A percentile compares a stretch with the other conserved stretches of the same genome.
These are phyloP conservation scores for Psephotus haematonotus DNA, from an alignment of 2,113 vertebrate genomes.

Conservation along the genomic window DNA sequence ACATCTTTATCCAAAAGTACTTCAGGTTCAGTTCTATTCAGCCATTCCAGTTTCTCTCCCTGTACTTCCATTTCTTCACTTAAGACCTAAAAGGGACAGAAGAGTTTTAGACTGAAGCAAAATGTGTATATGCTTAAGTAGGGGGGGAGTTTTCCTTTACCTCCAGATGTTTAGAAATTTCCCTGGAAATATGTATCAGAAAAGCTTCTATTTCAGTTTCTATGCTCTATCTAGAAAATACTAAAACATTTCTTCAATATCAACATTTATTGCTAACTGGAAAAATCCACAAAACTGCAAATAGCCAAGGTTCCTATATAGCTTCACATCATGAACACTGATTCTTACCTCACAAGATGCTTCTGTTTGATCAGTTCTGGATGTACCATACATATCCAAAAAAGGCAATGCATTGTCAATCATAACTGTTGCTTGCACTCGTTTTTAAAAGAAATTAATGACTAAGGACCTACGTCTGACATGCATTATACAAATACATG, in stretches of 20 bases:
- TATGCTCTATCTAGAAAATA: background rate
- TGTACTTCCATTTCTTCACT: conserved; percentile 83
- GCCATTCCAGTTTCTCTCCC: conserved; percentile 84
- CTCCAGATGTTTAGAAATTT: background rate
- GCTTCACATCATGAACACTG: background rate
- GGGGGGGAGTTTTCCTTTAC: background rate
- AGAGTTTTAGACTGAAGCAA: background rate
- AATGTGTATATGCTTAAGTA: background rate
- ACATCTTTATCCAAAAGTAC: conserved; percentile 81
- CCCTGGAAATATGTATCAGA: background rate
- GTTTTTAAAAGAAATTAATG: background rate
- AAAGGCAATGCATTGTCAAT: background rate
- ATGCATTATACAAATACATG: background rate
- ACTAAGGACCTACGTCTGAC: background rate
- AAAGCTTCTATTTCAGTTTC: background rate
- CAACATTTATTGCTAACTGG: background rate
- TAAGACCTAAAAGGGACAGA: conserved; percentile 74
- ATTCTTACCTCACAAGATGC: background rate
- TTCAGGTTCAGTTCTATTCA: conserved; percentile 85
- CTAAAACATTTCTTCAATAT: background rate
- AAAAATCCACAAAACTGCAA: background rate
- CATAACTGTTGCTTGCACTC: background rate
- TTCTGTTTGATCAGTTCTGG: background rate
- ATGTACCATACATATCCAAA: background rate
- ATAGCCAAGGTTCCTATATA: background rate